These are phyloP conservation scores for Cossypha niveicapilla DNA, from an alignment of 2,797 vertebrate genomes.

Conservation along the genomic window DNA sequence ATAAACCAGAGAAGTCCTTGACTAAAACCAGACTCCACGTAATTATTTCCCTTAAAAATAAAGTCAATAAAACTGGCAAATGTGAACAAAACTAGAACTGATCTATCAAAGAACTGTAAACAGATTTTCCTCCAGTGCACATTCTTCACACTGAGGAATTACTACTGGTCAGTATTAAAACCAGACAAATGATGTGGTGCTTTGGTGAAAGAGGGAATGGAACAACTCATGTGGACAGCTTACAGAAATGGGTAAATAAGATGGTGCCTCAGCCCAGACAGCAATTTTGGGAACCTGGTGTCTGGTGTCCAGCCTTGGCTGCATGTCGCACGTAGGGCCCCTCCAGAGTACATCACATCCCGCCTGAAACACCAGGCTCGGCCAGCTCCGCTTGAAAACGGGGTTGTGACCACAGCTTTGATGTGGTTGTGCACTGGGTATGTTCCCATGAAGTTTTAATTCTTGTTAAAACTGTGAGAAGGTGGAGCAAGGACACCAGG, in stretches of 20 bases:
- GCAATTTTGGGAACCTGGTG: neutral
- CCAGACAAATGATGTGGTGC: neutral
- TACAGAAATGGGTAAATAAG: neutral
- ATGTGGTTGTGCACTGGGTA: neutral
- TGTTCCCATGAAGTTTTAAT: neutral
- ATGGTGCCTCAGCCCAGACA: neutral
- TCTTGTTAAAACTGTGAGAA: neutral
- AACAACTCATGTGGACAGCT: neutral
- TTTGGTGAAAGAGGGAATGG: neutral
- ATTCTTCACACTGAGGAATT: constrained; percentile 20
- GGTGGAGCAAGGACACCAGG: neutral
- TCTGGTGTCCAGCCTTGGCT: neutral
- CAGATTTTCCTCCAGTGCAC: neutral
- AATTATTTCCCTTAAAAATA: constrained; percentile 8
- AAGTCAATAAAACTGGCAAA: constrained; percentile 12
- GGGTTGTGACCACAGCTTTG: neutral
- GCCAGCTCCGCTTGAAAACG: neutral
- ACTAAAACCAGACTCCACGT: constrained; percentile 3
- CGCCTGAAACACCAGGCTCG: neutral
- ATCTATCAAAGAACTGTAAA: constrained; percentile 36
- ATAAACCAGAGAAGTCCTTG: constrained; percentile 7
- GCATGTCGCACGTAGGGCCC: neutral
- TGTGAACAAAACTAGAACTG: constrained; percentile 1
- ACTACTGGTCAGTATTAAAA: constrained; percentile 9
- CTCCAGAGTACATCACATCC: neutral